Conservation (phyloP, 2,113 vertebrate genomes). For the Ginglymostoma cirratum region DNA sequence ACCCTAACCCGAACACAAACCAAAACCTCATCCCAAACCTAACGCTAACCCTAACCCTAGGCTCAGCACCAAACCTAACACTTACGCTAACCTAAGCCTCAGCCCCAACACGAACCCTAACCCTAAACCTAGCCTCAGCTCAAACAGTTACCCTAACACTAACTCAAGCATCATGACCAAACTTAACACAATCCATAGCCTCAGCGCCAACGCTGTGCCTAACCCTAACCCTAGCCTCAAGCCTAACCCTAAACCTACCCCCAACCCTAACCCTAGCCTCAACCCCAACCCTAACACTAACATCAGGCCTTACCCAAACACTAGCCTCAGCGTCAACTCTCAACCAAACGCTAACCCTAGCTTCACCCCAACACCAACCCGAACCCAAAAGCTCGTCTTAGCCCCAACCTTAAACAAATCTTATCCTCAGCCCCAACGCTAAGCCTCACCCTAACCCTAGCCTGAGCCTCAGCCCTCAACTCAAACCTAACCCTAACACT, state of each 20-base stretch:
- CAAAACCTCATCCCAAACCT: conserved; percentile 37
- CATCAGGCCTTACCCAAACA: neutral
- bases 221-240: neutral
- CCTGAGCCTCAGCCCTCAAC: conserved; percentile 37
- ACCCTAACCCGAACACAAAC: conserved; percentile 39
- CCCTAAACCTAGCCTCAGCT: no score
- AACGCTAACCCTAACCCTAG: conserved; percentile 1
- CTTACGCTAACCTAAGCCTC: conserved; percentile 35
- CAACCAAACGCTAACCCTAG: no score
- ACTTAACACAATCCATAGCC: conserved; percentile 33
- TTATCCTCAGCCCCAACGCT: conserved; percentile 39
- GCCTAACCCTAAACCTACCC: neutral
- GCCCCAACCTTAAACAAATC: conserved; percentile 39
- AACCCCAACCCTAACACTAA: neutral
- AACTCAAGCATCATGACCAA: conserved; percentile 33
- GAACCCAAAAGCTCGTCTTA: conserved; percentile 35
- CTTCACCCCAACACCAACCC: conserved; percentile 38
- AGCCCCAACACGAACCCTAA: neutral
- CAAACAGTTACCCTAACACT: no score
- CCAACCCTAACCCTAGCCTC: neutral
- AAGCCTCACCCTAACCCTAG: conserved; percentile 39
- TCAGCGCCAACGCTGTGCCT: neutral
- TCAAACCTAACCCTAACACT: conserved; percentile 32
- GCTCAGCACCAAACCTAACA: conserved; percentile 15
- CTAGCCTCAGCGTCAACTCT: conserved; percentile 29